phyloP scores from a whole-genome alignment of 2,888 invertebrate genomes.

The Brachylomia viminalis region DNA sequence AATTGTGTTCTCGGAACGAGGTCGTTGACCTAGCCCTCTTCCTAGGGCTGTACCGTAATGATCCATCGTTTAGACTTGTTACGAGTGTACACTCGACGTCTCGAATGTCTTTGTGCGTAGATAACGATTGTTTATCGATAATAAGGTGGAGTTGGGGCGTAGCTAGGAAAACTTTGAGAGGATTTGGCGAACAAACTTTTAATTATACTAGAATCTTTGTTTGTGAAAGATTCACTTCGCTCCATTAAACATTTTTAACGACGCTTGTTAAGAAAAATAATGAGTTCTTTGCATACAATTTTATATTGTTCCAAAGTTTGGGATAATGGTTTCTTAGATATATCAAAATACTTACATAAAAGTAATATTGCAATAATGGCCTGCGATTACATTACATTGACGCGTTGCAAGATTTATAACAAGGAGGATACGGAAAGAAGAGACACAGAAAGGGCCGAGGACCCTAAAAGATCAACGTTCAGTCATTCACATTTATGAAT shows the following conservation, averaged over 20 bases:
- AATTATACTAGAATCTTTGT: conserved; percentile 33
- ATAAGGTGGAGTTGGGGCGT: conserved; percentile 25
- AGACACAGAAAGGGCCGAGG: background rate
- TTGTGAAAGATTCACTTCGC: conserved; percentile 16
- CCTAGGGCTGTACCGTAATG: conserved; percentile 52
- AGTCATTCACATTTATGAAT: conserved; percentile 35
- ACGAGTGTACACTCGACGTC: conserved; percentile 22
- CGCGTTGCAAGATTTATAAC: background rate
- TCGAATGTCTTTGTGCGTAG: conserved; percentile 38
- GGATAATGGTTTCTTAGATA: background rate
- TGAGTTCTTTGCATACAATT: conserved; percentile 1
- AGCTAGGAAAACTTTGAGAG: conserved; percentile 28
- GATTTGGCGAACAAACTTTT: conserved; percentile 46
- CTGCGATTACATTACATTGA: too few relatives aligned
- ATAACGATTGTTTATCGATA: conserved; percentile 60
- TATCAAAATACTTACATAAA: background rate
- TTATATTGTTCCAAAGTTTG: background rate
- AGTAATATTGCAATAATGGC: background rate
- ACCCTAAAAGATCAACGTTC: background rate
- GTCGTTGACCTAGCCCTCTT: conserved; percentile 67
- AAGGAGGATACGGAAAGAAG: background rate
- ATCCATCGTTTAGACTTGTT: conserved; percentile 50
- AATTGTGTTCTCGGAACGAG: conserved; percentile 73
- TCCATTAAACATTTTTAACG: conserved; percentile 6
- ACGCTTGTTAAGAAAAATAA: conserved; percentile 4